These are phyloP conservation scores for Ochropleura leucogaster DNA, from an alignment of 2,888 invertebrate species.

Conservation along the genomic window DNA sequence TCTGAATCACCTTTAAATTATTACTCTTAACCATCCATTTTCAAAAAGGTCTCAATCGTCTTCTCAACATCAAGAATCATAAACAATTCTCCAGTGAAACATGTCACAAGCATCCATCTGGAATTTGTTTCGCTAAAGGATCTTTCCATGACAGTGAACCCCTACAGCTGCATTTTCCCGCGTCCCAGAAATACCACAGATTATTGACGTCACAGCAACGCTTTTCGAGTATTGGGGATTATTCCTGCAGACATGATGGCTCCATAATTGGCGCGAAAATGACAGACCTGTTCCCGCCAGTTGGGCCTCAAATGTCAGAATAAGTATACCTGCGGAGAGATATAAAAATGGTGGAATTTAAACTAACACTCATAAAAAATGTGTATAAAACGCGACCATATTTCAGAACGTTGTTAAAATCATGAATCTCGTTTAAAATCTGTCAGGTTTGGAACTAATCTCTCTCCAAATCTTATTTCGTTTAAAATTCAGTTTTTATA, in stretches of 20 bases:
- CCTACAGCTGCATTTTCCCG: slow-evolving; percentile 39
- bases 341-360: slow-evolving; percentile 17
- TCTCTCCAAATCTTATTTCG: slow-evolving; percentile 16
- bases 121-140: slow-evolving; percentile 26
- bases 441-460: slow-evolving; percentile 17
- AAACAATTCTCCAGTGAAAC: not conserved
- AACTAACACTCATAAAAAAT: not conserved
- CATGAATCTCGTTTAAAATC: slow-evolving; percentile 12
- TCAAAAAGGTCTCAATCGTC: not conserved
- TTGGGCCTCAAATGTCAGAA: slow-evolving; percentile 30
- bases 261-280: slow-evolving; percentile 53
- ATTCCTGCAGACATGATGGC: slow-evolving; percentile 48
- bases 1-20: not conserved
- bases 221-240: slow-evolving; percentile 41
- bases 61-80: not conserved
- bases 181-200: slow-evolving; percentile 20
- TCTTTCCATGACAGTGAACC: slow-evolving; percentile 29
- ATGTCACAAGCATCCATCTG: slow-evolving; percentile 12
- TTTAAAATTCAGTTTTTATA: slow-evolving; percentile 28
- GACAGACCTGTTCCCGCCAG: slow-evolving; percentile 40
- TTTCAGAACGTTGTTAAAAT: slow-evolving; percentile 6
- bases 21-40: not conserved
- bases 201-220: slow-evolving; percentile 32
- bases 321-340: slow-evolving; percentile 15
- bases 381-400: not conserved